Evolutionary conservation across 92 coral and sea anemone genomes (phyloP).

Genomic region (Porites evermanni): DNA sequence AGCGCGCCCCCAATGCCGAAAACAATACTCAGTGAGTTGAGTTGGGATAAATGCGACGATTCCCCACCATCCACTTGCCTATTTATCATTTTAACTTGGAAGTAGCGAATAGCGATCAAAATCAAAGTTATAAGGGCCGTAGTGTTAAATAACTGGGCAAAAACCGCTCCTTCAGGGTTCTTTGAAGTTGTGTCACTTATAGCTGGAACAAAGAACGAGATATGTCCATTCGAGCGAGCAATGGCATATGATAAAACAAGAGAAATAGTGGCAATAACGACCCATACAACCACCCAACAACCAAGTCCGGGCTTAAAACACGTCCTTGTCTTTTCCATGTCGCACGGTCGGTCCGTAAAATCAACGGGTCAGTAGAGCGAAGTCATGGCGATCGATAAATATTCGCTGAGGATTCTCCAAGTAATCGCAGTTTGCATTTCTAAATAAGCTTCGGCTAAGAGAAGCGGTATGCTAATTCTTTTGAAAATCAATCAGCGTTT

Average conservation of each 20-base stretch:
- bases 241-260: slow-evolving; percentile 72
- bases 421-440: neutral
- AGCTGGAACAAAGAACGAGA: slow-evolving; percentile 79
- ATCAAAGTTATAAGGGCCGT: slow-evolving; percentile 72
- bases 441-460: slow-evolving; percentile 10
- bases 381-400: neutral
- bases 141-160: slow-evolving; percentile 80
- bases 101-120: slow-evolving; percentile 77
- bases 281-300: slow-evolving; percentile 74
- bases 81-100: slow-evolving; percentile 70
- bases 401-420: slow-evolving; percentile 26
- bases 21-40: slow-evolving; percentile 65
- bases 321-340: neutral
- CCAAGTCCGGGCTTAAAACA: slow-evolving; percentile 79
- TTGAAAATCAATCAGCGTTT: slow-evolving; percentile 27
- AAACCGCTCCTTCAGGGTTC: slow-evolving; percentile 84
- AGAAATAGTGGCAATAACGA: slow-evolving; percentile 67
- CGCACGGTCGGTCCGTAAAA: slow-evolving; percentile 2
- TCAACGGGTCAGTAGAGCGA: neutral
- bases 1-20: slow-evolving; percentile 68
- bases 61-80: slow-evolving; percentile 62
- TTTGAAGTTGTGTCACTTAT: slow-evolving; percentile 79
- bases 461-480: slow-evolving; percentile 39
- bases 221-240: slow-evolving; percentile 70
- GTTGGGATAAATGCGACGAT: slow-evolving; percentile 51